Evolutionary conservation across 2,113 vertebrate species (phyloP), one percentile per base, ranked within the genome.

Genomic region (Elanus axillaris): DNA sequence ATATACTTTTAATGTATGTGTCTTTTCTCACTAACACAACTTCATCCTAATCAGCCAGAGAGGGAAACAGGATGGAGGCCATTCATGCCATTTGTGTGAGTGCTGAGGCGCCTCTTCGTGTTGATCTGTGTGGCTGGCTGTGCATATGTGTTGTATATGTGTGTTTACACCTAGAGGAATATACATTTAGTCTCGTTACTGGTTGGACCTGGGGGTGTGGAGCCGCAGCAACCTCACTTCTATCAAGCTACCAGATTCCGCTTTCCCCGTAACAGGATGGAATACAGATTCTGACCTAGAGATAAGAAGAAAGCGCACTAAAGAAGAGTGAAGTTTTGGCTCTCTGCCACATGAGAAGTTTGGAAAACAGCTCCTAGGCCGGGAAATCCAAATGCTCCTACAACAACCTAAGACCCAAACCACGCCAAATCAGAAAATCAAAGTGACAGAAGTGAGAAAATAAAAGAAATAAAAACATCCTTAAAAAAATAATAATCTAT

Each of bases 131-230:
- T 23, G 48, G 53, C 38, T 64, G 64, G 43, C 93, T 67, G 23
- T 1, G 7, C 19, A 5, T 3, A 4, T 6, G 4, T 16, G 13
- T 5, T 67, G 22, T 12, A 19, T 6, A 4, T 1, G 1, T 45
- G 16, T 16, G 11, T 12, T 59, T 48, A 29, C 14, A 48, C 5
- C 50, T 16, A 48, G 26, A 64, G 78, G 21, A 58, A 58, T 13
- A 58, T 13, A 58, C 3, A 3, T 27, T 56, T 56, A 19, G 53
- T 38, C 27, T 58, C 1, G 0, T n/a, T 82, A 48, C 53, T 58
- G n/a, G 27, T 26, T 40, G 13, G 53, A 68, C 21, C n/a, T 67
- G 52, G 29, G 53, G 53, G 53, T 31, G 53, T 31, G 53, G 17
- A 55, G 23, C 63, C 56, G 47, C 58, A 89, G 47, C 17, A 73